These are phyloP conservation scores for Ascaphus truei DNA, from an alignment of 2,113 vertebrate species.

Conservation along the genomic window DNA sequence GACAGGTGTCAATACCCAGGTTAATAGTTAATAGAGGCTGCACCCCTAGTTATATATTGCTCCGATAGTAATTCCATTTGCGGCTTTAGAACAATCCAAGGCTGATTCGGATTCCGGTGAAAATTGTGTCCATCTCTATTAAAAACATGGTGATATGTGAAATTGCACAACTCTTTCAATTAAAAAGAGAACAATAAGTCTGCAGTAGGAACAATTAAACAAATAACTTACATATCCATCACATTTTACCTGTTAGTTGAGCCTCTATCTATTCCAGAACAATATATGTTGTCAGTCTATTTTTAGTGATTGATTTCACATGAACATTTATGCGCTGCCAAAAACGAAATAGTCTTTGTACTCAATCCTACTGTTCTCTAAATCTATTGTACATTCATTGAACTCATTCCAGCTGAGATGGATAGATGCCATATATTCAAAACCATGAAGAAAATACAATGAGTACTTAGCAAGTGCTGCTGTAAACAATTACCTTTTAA, in stretches of 20 bases:
- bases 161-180: background rate
- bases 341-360: slow-evolving; percentile 28
- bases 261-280: slow-evolving; percentile 29
- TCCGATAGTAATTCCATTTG: too few relatives aligned
- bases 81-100: too few relatives aligned
- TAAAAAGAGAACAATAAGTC: background rate
- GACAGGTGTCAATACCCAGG: too few relatives aligned
- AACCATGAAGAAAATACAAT: slow-evolving; percentile 30
- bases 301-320: slow-evolving; percentile 33
- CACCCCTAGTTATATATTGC: too few relatives aligned
- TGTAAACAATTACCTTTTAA: slow-evolving; percentile 26
- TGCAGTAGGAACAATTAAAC: background rate
- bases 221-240: background rate
- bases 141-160: background rate
- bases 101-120: too few relatives aligned
- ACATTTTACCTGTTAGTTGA: slow-evolving; percentile 30
- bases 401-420: slow-evolving; percentile 28
- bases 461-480: background rate
- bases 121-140: too few relatives aligned
- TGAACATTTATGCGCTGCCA: slow-evolving; percentile 27
- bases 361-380: slow-evolving; percentile 25
- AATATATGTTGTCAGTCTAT: slow-evolving; percentile 36
- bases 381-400: slow-evolving; percentile 27
- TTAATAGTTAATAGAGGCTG: too few relatives aligned
- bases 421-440: slow-evolving; percentile 29